Percentiles rank a stretch among this genome's conserved stretches.
Evolutionary conservation across 1,140 invertebrate genomes (phyloP).

Genomic region (Drosophila kepulauana): DNA sequence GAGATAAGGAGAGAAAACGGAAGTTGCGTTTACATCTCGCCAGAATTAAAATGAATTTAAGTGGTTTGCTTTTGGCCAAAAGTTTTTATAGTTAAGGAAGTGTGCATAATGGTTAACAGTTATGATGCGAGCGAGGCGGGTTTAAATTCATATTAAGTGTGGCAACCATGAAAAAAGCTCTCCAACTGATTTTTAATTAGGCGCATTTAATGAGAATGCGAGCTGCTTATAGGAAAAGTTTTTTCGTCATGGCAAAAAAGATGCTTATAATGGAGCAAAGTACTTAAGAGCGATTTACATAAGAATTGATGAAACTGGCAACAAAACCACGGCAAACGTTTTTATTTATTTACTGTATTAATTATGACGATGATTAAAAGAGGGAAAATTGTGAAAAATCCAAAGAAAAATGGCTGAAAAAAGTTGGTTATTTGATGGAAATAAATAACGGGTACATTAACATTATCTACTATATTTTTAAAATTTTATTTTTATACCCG

Average conservation of each 20-base stretch:
- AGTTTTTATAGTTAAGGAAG: constrained; percentile 43
- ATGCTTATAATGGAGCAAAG: background rate
- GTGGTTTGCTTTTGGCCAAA: constrained; percentile 56
- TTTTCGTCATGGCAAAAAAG: background rate
- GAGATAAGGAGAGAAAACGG: background rate
- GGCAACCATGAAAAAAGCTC: constrained; percentile 44
- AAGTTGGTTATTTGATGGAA: too few relatives aligned
- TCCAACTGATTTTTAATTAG: constrained; percentile 48
- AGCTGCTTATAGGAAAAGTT: constrained; percentile 4
- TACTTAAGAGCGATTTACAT: background rate
- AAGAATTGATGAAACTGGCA: background rate
- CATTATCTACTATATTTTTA: too few relatives aligned
- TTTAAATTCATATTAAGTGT: constrained; percentile 65
- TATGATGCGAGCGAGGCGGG: constrained; percentile 18
- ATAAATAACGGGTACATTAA: too few relatives aligned
- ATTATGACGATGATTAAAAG: too few relatives aligned
- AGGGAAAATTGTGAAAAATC: too few relatives aligned
- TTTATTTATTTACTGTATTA: too few relatives aligned
- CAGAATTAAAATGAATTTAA: constrained; percentile 73
- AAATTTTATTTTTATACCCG: too few relatives aligned
- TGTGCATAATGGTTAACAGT: constrained; percentile 35
- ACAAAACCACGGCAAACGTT: too few relatives aligned
- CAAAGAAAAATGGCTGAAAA: too few relatives aligned
- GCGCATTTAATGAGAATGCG: constrained; percentile 17
- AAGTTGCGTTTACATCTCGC: constrained; percentile 44